phyloP scores from a whole-genome alignment of 2,113 vertebrate genomes.

The Struthidea cinerea region DNA sequence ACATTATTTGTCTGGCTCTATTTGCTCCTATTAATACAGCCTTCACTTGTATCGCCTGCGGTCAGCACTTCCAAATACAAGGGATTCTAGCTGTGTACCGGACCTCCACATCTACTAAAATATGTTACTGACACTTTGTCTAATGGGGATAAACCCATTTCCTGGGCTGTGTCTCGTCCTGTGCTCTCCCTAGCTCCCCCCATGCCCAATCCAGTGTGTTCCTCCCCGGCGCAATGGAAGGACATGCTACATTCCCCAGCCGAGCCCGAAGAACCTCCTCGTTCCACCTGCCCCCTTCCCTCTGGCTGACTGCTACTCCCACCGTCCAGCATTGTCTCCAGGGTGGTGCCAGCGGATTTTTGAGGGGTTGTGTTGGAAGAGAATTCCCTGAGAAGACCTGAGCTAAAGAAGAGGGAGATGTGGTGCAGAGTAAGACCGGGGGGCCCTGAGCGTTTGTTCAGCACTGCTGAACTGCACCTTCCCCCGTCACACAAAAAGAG shows the following conservation, averaged over 20 bases:
- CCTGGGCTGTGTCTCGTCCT: background rate
- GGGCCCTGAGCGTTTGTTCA: fast-evolving
- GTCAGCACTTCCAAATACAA: background rate
- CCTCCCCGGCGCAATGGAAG: too few species aligned
- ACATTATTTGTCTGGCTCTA: background rate
- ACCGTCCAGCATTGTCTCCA: fast-evolving
- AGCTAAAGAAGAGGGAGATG: background rate
- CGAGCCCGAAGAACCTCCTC: fast-evolving
- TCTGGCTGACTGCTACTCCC: background rate
- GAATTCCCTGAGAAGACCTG: background rate
- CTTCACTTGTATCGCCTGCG: background rate
- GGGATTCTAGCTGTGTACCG: background rate
- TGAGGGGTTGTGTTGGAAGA: background rate
- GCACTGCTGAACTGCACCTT: background rate
- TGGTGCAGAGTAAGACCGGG: too few species aligned
- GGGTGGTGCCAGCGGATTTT: background rate
- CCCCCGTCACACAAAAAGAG: fast-evolving
- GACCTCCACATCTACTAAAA: background rate
- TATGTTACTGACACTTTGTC: background rate
- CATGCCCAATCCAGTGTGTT: fast-evolving
- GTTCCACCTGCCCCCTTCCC: background rate
- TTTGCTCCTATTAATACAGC: background rate
- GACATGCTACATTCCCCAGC: fast-evolving
- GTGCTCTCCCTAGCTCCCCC: background rate
- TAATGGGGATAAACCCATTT: fast-evolving